A percentile compares a stretch with the other conserved stretches of the same genome.
phyloP scores from a whole-genome alignment of 2,797 vertebrate species.

The Oryzias dopingdopingensis region DNA sequence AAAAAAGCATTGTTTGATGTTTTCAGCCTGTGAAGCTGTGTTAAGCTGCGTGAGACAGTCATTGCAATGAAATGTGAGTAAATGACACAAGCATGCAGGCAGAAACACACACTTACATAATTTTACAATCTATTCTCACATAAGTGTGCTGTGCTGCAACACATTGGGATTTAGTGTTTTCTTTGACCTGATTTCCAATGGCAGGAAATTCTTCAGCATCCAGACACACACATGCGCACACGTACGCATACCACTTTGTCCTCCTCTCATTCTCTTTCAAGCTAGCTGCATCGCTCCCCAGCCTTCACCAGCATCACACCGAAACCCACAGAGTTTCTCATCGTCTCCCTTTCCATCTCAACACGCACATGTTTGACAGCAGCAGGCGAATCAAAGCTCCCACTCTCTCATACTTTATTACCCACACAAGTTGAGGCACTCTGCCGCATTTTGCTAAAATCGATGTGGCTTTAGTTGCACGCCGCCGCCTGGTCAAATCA shows the following conservation, averaged over 20 bases:
- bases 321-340: slow-evolving; percentile 35
- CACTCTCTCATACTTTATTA: slow-evolving; percentile 15
- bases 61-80: too few relatives aligned
- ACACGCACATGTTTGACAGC: slow-evolving; percentile 35
- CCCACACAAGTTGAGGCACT: slow-evolving; percentile 20
- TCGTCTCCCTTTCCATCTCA: slow-evolving; percentile 25
- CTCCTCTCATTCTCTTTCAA: slow-evolving; percentile 29
- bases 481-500: slow-evolving; percentile 6
- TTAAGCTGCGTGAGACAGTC: too few relatives aligned
- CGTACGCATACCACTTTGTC: slow-evolving; percentile 15
- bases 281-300: slow-evolving; percentile 22
- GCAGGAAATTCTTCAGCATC: slow-evolving; percentile 67
- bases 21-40: too few relatives aligned
- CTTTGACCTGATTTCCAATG: slow-evolving; percentile 74
- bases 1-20: too few relatives aligned
- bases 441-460: slow-evolving; percentile 34
- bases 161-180: slow-evolving; percentile 32
- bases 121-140: slow-evolving; percentile 20
- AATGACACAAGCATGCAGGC: not conserved
- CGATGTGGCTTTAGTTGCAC: slow-evolving; percentile 29
- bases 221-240: slow-evolving; percentile 20
- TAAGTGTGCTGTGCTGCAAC: slow-evolving; percentile 31
- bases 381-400: slow-evolving; percentile 9
- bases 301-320: slow-evolving; percentile 8
- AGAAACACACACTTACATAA: not conserved